Evolutionary conservation across 2,797 vertebrate species (phyloP).

Genomic region (Crocidura indochinensis): DNA sequence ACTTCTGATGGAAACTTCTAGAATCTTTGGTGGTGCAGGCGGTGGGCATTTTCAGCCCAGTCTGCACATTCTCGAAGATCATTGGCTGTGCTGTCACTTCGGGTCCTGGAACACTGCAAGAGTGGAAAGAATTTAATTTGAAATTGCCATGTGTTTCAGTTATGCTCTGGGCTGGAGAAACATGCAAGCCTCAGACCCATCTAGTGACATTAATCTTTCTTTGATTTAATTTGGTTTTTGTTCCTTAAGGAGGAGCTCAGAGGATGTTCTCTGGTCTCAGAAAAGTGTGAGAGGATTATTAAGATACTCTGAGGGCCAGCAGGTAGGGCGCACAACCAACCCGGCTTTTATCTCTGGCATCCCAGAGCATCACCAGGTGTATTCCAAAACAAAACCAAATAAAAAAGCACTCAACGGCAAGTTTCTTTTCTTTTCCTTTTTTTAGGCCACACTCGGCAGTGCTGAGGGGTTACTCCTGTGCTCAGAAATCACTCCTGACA

Average conservation of each 20-base stretch:
- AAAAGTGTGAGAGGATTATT: conserved; percentile 60
- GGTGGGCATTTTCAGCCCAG: background rate
- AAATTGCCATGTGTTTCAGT: background rate
- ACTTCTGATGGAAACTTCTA: background rate
- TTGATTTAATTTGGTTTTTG: conserved; percentile 79
- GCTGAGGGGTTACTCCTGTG: too few relatives aligned
- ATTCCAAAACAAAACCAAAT: too few relatives aligned
- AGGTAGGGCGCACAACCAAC: too few relatives aligned
- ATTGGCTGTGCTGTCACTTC: background rate
- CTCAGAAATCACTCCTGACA: too few relatives aligned
- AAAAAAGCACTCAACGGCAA: too few relatives aligned
- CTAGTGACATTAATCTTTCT: conserved; percentile 74
- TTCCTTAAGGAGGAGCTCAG: conserved; percentile 63
- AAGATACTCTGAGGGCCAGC: conserved; percentile 30
- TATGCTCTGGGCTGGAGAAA: conserved; percentile 62
- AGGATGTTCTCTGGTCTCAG: conserved; percentile 28
- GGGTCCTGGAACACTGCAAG: background rate
- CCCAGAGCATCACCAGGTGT: too few relatives aligned
- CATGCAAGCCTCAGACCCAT: conserved; percentile 5
- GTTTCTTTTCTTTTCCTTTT: too few relatives aligned
- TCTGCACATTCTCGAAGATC: background rate
- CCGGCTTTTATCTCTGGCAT: too few relatives aligned
- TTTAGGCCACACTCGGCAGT: too few relatives aligned
- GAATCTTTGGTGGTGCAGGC: background rate
- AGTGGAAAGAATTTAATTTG: conserved; percentile 37